Evolutionary conservation across 2,888 invertebrate genomes (phyloP), one percentile per base, ranked within the genome.

Genomic region (Leptopilina myrica): DNA sequence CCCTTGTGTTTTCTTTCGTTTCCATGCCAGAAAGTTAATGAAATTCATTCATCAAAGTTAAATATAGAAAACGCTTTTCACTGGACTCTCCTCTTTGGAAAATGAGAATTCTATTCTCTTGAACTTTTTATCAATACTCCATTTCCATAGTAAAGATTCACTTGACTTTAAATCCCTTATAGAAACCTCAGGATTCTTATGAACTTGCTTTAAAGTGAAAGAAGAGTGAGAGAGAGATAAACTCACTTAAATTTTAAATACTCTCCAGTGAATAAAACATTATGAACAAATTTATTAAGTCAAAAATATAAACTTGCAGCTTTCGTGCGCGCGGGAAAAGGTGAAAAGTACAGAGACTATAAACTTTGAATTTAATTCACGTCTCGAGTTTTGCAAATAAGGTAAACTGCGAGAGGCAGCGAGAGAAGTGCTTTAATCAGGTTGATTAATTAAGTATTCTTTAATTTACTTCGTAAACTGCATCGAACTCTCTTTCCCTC

Each of bases 361-460:
- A 62, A 62, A 62, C 20, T 62, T 62, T 62, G 62, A 62, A 62
- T 62, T 62, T 62, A 62, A 62, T 62, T 62, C 62, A 20, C 62
- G 62, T 62, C 62, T 62, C 62, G 20, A 62, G 62, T 20, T 33
- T 73, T 69, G 33, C 53, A n/a, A 73, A 33, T 33, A n/a, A 69
- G 20, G 26, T 69, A 14, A 9, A 56, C n/a, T 53, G 33, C 53
- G 33, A 33, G 73, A 73, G 53, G 14, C 56, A 73, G 53, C 26
- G 62, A 73, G 62, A 73, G 73, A 56, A 73, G 73, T 56, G n/a
- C 26, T 73, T 56, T 53, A 73, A 73, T 73, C 33, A 73, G 73
- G 73, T 56, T 33, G n/a, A 73, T 56, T 73, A 73, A 56, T 73
- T 73, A 73, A 49, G 53, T 33, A 73, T 73, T 73, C 56, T 53